Base-by-base conservation (phyloP, 2,888 invertebrate genomes). In the Aproaerema taeniolella region DNA sequence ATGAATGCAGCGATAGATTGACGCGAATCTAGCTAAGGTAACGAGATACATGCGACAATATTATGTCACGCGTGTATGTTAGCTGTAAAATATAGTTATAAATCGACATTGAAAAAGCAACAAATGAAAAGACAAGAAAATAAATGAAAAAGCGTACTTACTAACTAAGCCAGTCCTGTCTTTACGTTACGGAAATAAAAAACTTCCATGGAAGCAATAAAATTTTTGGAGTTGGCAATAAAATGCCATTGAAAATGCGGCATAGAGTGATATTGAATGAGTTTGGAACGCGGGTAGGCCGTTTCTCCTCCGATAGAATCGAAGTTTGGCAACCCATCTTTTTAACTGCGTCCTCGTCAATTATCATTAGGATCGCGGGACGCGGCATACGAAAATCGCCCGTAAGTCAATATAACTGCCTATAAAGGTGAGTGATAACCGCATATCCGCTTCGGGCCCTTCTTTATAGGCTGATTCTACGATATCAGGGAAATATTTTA, bases 381-480 rank as follows among this genome's bases (percentile, higher is more conserved):
- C 55, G 49, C 55, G 65, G 60, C 58, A 53, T 55, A 61, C 59
- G 62, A 62, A 66, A 57, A 50, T 52, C 58, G 61, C 56, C 58
- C 75, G 63, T 81, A 73, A 78, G 67, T 82, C 79, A 81, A 73
- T 74, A 78, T 81, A 80, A 82, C 70, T 74, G 78, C 54, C 80
- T 69, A 81, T 82, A 82, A 81, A 81, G 77, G 78, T 79, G 79
- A 80, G 61, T 74, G 71, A 82, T 81, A 78, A 69, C 78, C 72
- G 54, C 55, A 61, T 61, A 71, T 67, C 67, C 62, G 55, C 46
- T 47, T 36, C 42, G 51, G 45, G 57, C 56, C 57, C 53, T 58
- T 61, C 59, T 61, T 67, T 67, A 61, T 67, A 60, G 61, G 60
- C 61, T 55, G 58, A 58, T 59, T 58, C 55, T 62, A 51, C 49